A percentile compares a stretch with the other conserved stretches of the same genome.
Evolutionary conservation across 2,888 invertebrate species (phyloP).

Genomic region (Drosophila tanythrix): DNA sequence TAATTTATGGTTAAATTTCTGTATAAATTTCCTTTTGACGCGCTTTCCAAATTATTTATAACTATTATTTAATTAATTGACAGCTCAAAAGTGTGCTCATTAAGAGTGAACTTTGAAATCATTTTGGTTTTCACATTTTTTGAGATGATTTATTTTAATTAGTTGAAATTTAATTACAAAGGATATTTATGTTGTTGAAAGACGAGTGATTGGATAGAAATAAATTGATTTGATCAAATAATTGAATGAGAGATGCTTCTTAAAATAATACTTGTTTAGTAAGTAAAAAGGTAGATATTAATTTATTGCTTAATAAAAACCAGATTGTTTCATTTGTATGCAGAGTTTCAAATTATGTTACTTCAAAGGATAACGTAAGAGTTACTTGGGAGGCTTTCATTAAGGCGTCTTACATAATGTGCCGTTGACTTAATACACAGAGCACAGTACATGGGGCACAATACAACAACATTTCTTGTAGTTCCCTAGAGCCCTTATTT

Average conservation of each 20-base stretch:
- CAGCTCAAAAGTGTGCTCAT: not conserved
- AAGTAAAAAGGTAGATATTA: not conserved
- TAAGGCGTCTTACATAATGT: conserved; percentile 57
- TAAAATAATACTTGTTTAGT: not conserved
- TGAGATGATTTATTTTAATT: not conserved
- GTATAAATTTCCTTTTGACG: not conserved
- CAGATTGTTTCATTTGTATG: not conserved
- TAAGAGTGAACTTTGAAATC: not conserved
- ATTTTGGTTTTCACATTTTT: not conserved
- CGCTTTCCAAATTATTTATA: not conserved
- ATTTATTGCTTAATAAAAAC: not conserved
- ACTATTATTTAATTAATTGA: not conserved
- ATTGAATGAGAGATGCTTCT: not conserved
- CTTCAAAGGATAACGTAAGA: conserved; percentile 26
- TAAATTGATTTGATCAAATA: not conserved
- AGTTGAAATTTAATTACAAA: too few species aligned
- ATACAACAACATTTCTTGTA: conserved; percentile 4
- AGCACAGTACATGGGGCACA: conserved; percentile 6
- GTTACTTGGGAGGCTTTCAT: conserved; percentile 35
- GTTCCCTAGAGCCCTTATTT: not conserved
- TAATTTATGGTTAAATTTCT: not conserved
- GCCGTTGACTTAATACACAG: conserved; percentile 53
- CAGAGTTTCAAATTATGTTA: not conserved
- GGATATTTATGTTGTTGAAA: not conserved
- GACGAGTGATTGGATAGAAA: not conserved